A percentile compares a stretch with the other conserved stretches of the same genome.
Conservation (phyloP, 2,113 vertebrate species). For the Motacilla tschutschensis region DNA sequence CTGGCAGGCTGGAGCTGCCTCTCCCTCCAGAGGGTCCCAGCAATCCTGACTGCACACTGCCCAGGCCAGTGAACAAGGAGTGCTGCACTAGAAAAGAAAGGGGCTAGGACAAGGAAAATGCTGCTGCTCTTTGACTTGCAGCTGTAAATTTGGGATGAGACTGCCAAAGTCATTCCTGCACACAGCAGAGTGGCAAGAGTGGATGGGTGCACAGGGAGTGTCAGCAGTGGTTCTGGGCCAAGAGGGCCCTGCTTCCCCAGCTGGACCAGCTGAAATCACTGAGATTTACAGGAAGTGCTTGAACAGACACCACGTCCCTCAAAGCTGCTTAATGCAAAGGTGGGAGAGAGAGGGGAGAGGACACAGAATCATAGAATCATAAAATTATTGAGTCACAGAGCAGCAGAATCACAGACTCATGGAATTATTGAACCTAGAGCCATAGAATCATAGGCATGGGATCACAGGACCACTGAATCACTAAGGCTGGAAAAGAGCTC, state of each 20-base stretch:
- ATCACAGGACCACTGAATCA: too few relatives aligned
- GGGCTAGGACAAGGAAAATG: neutral
- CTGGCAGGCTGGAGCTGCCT: neutral
- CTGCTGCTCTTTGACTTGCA: neutral
- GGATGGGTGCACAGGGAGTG: fast-evolving
- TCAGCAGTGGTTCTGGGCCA: neutral
- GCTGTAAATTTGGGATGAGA: neutral
- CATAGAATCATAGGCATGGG: too few relatives aligned
- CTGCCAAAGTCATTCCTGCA: neutral
- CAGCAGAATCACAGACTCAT: neutral
- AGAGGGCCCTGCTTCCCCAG: neutral
- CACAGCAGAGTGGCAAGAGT: neutral
- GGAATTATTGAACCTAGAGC: neutral
- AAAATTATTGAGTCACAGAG: neutral
- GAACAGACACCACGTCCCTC: neutral
- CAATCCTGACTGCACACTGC: neutral
- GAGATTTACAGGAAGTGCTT: neutral
- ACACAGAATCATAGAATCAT: neutral
- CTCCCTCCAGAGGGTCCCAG: neutral
- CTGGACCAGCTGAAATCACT: neutral
- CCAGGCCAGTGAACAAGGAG: neutral
- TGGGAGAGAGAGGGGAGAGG: neutral
- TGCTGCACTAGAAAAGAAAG: neutral
- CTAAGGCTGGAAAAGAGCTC: neutral
- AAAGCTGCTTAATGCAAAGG: neutral